Base-by-base conservation (phyloP, 2,888 invertebrate species). In the Conistra vaccinii region DNA sequence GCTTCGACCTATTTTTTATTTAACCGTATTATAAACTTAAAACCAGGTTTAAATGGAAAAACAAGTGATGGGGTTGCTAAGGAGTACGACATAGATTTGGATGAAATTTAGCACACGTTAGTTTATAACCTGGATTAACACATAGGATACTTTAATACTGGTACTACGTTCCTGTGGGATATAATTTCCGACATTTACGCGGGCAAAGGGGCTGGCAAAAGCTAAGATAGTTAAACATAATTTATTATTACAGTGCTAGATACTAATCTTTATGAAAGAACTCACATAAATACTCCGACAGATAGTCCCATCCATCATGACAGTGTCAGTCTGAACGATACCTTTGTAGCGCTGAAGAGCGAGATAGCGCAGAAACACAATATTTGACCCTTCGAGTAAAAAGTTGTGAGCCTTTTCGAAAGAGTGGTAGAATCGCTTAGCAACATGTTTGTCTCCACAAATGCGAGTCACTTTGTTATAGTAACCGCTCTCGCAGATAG, bases 251-350 rank as follows among this genome's bases (percentile, higher is more conserved):
- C 26, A 35, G 9, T 45, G 39, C n/a, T 32, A 61, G 26, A 39
- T 53, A 53, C 4, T 61, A 42, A 14, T 42, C 3, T 42, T 45
- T 20, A 55, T 20, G 42, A 23, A 68, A 14, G 71, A 57, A 92
- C 96, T 97, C 93, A 97, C 97, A 88, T 97, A 97, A 90, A 97
- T 94, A 91, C 97, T 97, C 79, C 96, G 93, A 80, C 97, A 97
- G 77, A 97, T 92, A 67, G 94, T 95, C 7, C 97, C 97, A 83
- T 97, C 96, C 83, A 97, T 97, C 83, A 97, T 95, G 68, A 97
- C 94, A 26, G 97, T 96, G 35, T 97, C 94, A 35, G 97, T 94
- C 88, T 97, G 97, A 80, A 97, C 93, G 71, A 89, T 93, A 17
- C 97, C 97, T 69, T 93, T 93, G 86, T 94, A 97, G 81, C 96